A percentile compares a stretch with the other conserved stretches of the same genome.
Conservation (phyloP, 2,797 vertebrate species). For the Luscinia megarhynchos region DNA sequence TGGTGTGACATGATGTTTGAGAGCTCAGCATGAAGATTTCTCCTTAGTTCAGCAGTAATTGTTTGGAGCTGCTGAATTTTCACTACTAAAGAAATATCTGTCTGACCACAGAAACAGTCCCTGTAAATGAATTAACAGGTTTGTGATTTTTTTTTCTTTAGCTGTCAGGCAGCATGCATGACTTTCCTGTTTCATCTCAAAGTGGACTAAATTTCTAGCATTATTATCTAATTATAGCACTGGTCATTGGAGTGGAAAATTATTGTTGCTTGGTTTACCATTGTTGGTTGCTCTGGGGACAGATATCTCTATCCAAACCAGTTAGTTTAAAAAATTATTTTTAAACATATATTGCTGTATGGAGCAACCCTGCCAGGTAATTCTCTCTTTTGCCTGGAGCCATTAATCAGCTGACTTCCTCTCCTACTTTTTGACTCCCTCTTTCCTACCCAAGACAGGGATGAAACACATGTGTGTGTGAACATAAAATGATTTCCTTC, state of each 20-base stretch:
- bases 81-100: background rate
- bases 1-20: background rate
- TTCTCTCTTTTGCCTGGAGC: conserved; percentile 8
- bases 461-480: background rate
- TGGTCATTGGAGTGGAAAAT: conserved; percentile 21
- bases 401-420: background rate
- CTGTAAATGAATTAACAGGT: background rate
- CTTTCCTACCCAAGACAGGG: background rate
- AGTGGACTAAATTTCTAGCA: background rate
- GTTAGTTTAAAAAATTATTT: conserved; percentile 7
- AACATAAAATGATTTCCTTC: background rate
- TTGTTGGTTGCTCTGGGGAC: background rate
- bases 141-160: background rate
- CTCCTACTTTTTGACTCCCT: background rate
- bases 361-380: conserved; percentile 5
- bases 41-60: background rate
- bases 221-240: conserved; percentile 36
- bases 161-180: background rate
- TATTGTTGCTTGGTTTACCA: background rate
- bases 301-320: background rate
- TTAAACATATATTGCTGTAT: background rate
- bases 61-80: background rate
- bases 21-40: background rate
- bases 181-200: conserved; percentile 18
- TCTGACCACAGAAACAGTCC: background rate